phyloP scores from a whole-genome alignment of 2,888 invertebrate genomes.

The Tiphia femorata region DNA sequence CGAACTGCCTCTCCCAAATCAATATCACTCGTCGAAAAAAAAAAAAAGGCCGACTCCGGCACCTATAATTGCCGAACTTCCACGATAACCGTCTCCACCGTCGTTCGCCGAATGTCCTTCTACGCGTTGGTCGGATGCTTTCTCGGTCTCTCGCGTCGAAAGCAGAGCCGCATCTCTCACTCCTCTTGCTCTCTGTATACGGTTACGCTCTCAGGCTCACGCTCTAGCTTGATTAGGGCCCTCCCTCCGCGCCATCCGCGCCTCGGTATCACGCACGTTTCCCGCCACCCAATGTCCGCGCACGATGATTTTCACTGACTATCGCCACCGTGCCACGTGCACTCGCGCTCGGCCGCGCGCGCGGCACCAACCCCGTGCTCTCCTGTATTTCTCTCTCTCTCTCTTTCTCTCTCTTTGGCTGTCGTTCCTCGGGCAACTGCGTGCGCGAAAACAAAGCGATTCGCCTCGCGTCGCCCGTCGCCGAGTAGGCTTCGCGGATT shows the following conservation, averaged over 20 bases:
- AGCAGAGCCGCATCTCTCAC: constrained; percentile 16
- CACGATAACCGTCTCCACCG: constrained; percentile 50
- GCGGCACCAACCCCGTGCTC: no score
- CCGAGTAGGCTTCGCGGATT: background rate
- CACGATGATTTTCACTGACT: constrained; percentile 53
- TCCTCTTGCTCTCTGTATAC: constrained; percentile 26
- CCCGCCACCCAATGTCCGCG: constrained; percentile 50
- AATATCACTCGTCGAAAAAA: constrained; percentile 69
- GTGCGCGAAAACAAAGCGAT: constrained; percentile 50
- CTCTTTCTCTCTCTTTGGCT: constrained; percentile 20
- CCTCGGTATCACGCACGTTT: constrained; percentile 45
- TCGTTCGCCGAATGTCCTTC: background rate
- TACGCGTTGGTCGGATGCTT: no score
- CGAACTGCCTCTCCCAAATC: constrained; percentile 67
- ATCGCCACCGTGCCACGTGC: constrained; percentile 35
- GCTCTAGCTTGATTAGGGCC: constrained; percentile 50
- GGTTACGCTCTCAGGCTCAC: constrained; percentile 48
- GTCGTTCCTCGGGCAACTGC: constrained; percentile 20
- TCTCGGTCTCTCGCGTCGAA: no score
- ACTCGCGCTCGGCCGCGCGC: constrained; percentile 23
- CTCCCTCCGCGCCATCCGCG: constrained; percentile 38
- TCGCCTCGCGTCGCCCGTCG: background rate
- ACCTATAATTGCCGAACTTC: constrained; percentile 53
- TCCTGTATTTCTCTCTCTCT: constrained; percentile 28
- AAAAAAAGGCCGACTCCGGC: constrained; percentile 44